phyloP scores from a whole-genome alignment of 2,888 invertebrate species.

The Sminthurides aquaticus region DNA sequence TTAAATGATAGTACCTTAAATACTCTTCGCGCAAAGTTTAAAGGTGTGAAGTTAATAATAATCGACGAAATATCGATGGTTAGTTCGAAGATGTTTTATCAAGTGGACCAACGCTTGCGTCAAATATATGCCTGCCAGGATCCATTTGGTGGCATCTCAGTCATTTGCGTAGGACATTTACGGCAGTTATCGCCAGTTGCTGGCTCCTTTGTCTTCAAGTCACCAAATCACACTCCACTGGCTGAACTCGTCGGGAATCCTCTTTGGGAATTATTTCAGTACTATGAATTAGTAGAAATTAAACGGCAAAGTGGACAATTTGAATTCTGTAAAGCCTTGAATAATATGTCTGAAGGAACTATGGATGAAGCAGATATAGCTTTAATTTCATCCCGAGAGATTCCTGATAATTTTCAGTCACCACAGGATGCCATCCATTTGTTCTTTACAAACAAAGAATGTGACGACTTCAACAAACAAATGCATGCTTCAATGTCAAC shows the following conservation, averaged over 20 bases:
- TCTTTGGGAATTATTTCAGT: slow-evolving; percentile 21
- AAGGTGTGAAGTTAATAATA: slow-evolving; percentile 17
- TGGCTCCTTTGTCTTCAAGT: slow-evolving; percentile 14
- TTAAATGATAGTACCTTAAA: slow-evolving; percentile 8
- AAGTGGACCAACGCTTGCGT: slow-evolving; percentile 18
- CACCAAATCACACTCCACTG: not conserved
- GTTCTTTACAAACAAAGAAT: too few species aligned
- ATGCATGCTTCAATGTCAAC: too few species aligned
- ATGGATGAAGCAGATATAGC: too few species aligned
- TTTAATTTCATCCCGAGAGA: too few species aligned
- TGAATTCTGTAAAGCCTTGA: too few species aligned
- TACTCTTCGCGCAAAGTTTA: not conserved
- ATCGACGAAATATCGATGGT: slow-evolving; percentile 31
- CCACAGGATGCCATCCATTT: too few species aligned
- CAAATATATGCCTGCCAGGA: slow-evolving; percentile 9
- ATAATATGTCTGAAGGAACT: too few species aligned
- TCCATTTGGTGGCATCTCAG: slow-evolving; percentile 17
- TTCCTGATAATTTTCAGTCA: too few species aligned
- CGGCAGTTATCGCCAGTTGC: slow-evolving; percentile 32
- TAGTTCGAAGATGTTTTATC: not conserved
- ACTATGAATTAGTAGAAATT: slow-evolving; percentile 23
- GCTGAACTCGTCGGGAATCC: slow-evolving; percentile 1
- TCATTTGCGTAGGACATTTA: slow-evolving; percentile 24
- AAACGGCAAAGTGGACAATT: slow-evolving; percentile 32
- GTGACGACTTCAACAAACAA: too few species aligned